Evolutionary conservation across 2,888 invertebrate species (phyloP).

Genomic region (Gandaritis pyraliata): DNA sequence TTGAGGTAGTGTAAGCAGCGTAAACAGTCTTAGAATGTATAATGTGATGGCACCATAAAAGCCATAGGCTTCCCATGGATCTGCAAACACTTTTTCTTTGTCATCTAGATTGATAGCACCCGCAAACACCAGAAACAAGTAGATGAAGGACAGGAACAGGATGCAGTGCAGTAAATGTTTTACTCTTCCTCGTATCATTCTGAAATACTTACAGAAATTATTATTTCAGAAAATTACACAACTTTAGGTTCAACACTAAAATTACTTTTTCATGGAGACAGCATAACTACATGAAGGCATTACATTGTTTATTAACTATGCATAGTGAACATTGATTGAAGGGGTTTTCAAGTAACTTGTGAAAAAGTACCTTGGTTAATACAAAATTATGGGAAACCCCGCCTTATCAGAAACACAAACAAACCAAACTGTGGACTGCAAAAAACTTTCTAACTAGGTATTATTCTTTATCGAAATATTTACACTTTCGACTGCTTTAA

Average conservation of each 20-base stretch:
- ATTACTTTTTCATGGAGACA: too few relatives aligned
- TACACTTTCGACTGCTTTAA: too few relatives aligned
- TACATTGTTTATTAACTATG: too few relatives aligned
- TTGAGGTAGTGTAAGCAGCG: constrained; percentile 94
- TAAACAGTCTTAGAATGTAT: constrained; percentile 91
- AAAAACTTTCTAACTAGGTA: neutral
- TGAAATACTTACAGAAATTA: constrained; percentile 55
- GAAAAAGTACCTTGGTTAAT: neutral
- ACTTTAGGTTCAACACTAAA: neutral
- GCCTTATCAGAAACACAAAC: neutral
- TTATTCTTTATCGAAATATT: neutral
- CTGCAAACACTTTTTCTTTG: constrained; percentile 84
- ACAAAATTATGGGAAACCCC: neutral
- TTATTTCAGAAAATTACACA: neutral
- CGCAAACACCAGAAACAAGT: constrained; percentile 88
- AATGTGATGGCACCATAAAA: constrained; percentile 88
- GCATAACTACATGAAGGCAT: too few relatives aligned
- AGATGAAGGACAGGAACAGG: constrained; percentile 89
- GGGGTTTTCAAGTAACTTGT: neutral
- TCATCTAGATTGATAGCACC: constrained; percentile 86
- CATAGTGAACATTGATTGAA: neutral
- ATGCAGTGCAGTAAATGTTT: constrained; percentile 93
- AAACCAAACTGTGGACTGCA: too few relatives aligned
- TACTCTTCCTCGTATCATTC: constrained; percentile 86
- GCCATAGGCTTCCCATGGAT: constrained; percentile 94